Evolutionary conservation across 2,113 vertebrate species (phyloP).

Genomic region (Paramormyrops kingsleyae): DNA sequence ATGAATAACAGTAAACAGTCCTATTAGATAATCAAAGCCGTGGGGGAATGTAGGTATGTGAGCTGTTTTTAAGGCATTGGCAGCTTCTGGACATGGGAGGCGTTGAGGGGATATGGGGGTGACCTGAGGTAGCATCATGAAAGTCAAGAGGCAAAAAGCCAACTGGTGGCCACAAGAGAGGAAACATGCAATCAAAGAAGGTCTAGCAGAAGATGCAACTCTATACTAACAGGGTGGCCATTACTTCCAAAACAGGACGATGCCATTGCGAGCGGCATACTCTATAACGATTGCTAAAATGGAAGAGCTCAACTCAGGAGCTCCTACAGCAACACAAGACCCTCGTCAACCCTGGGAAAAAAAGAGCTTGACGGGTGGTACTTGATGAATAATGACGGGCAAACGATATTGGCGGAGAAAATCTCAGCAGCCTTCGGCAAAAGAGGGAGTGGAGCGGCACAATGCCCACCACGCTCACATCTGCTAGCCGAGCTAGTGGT

Average conservation of each 20-base stretch:
- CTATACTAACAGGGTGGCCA: not conserved
- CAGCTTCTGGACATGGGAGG: not conserved
- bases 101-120: not conserved
- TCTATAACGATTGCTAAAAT: not conserved
- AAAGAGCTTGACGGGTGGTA: not conserved
- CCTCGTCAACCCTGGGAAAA: not conserved
- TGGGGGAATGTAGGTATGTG: not conserved
- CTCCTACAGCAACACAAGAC: not conserved
- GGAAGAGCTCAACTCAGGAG: not conserved
- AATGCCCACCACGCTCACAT: not conserved
- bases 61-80: not conserved
- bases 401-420: not conserved
- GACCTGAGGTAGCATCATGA: not conserved
- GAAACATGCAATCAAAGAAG: not conserved
- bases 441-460: not conserved
- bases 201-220: not conserved
- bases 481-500: not conserved
- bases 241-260: not conserved
- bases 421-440: not conserved
- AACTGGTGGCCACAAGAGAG: not conserved
- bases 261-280: not conserved
- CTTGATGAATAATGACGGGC: not conserved
- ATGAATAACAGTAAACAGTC: not conserved
- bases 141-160: not conserved
- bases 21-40: not conserved